phyloP scores from a whole-genome alignment of 2,113 vertebrate species.

The Genyomyrus donnyi region DNA sequence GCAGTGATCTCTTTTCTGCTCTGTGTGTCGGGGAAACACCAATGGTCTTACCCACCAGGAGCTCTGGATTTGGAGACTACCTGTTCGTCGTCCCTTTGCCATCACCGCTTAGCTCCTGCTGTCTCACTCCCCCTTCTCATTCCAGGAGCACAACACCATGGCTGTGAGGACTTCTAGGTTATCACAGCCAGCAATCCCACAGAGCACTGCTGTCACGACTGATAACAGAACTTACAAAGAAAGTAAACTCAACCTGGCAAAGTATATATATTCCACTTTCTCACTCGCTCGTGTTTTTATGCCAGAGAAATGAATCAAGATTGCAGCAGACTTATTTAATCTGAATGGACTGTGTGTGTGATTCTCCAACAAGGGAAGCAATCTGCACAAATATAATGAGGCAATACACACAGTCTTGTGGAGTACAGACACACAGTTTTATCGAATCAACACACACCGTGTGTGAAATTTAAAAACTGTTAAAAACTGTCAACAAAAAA shows the following conservation, averaged over 20 bases:
- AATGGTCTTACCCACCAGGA: neutral
- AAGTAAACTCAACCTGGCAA: conserved; percentile 1
- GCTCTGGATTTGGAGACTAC: neutral
- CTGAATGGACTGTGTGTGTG: neutral
- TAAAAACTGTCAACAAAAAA: neutral
- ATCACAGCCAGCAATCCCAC: neutral
- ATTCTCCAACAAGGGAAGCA: neutral
- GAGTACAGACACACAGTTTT: neutral
- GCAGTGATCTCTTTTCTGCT: neutral
- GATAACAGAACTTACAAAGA: neutral
- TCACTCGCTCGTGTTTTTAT: neutral
- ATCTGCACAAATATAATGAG: neutral
- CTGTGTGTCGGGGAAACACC: neutral
- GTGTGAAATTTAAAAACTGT: neutral
- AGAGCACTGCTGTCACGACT: neutral
- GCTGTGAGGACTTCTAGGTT: neutral
- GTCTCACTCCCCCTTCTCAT: neutral
- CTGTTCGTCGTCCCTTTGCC: neutral
- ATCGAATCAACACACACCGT: neutral
- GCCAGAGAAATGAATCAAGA: conserved; percentile 8
- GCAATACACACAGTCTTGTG: neutral
- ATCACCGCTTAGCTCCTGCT: neutral
- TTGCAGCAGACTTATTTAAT: neutral
- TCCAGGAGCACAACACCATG: neutral
- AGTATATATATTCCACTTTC: neutral